These are phyloP conservation scores for Graptemys geographica DNA, from an alignment of 2,797 vertebrate genomes.

Conservation along the genomic window DNA sequence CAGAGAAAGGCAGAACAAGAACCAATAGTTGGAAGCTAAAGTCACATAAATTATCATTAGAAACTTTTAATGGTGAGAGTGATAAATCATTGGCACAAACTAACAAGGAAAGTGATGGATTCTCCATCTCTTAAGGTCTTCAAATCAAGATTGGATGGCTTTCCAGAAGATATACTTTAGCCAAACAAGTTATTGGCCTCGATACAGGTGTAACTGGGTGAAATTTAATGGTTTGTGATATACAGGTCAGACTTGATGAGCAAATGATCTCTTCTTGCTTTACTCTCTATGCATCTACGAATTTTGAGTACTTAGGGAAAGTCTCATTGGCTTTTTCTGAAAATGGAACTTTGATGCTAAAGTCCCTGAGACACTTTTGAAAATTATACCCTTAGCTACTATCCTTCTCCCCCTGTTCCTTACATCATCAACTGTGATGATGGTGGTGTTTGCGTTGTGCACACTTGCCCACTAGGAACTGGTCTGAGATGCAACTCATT, in stretches of 20 bases:
- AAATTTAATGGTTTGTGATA: neutral
- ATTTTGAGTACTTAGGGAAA: neutral
- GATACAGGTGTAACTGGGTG: rapidly evolving
- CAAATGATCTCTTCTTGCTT: neutral
- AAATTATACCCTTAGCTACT: neutral
- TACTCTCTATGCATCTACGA: neutral
- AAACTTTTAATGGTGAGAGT: neutral
- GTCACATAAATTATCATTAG: neutral
- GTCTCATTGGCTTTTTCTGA: neutral
- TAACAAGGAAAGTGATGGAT: neutral
- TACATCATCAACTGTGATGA: neutral
- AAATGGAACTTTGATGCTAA: neutral
- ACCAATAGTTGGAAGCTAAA: neutral
- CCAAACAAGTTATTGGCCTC: neutral
- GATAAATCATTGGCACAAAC: neutral
- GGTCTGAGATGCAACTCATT: neutral
- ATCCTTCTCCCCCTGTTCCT: too few species aligned
- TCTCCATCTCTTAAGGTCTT: neutral
- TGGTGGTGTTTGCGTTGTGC: neutral
- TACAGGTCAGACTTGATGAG: rapidly evolving
- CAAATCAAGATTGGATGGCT: neutral
- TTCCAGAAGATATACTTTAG: neutral
- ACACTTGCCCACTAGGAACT: neutral
- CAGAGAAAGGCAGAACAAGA: rapidly evolving
- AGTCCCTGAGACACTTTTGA: neutral